These are phyloP conservation scores for Lethrus apterus DNA, from an alignment of 1,140 invertebrate genomes.

Conservation along the genomic window DNA sequence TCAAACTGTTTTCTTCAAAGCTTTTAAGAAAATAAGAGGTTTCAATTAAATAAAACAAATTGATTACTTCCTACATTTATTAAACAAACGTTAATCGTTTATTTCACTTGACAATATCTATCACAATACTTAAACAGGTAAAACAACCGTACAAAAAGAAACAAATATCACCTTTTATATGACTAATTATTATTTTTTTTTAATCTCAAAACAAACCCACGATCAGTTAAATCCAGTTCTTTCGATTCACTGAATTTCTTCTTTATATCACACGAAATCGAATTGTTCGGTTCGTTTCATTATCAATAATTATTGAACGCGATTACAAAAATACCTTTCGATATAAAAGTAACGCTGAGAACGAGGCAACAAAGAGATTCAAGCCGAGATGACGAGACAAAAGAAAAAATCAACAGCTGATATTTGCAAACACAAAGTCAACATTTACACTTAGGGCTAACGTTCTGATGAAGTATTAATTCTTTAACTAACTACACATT, in stretches of 20 bases:
- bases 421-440: no score
- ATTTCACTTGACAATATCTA: conserved; percentile 14
- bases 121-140: conserved; percentile 9
- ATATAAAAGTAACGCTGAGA: conserved; percentile 4
- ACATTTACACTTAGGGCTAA: no score
- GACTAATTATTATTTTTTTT: no score
- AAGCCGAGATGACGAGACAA: no score
- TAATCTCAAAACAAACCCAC: no score
- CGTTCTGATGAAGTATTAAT: no score
- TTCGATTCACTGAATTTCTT: conserved; percentile 1
- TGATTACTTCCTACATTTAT: conserved; percentile 10
- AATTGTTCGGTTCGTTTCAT: conserved; percentile 6
- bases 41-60: conserved; percentile 3
- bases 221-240: no score
- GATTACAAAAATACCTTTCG: conserved; percentile 11
- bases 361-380: no score
- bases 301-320: neutral
- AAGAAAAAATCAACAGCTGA: no score
- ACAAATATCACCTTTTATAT: conserved; percentile 5
- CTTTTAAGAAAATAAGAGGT: neutral
- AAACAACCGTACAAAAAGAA: conserved; percentile 9
- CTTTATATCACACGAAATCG: conserved; percentile 5
- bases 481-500: neutral
- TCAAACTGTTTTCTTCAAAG: no score
- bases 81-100: conserved; percentile 11